phyloP scores from a whole-genome alignment of 2,113 vertebrate species.

The Trochalopteron elliotii region DNA sequence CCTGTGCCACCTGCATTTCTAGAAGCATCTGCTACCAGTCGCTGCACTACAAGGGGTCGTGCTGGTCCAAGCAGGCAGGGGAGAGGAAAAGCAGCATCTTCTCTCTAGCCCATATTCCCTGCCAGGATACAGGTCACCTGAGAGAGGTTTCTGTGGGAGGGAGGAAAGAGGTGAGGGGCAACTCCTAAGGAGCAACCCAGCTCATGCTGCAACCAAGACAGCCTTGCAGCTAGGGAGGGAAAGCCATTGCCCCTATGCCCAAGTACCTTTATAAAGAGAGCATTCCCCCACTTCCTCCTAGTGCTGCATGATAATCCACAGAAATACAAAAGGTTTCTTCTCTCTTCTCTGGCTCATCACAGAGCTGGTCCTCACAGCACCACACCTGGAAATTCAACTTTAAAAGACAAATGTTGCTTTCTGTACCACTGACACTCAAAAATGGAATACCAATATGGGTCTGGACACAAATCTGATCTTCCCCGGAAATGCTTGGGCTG shows the following conservation, averaged over 20 bases:
- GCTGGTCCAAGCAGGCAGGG: background rate
- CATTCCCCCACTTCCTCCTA: background rate
- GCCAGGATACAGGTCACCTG: fast-evolving
- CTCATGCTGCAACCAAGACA: background rate
- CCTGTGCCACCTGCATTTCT: background rate
- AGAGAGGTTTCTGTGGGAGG: background rate
- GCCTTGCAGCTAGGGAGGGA: background rate
- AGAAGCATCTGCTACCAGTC: background rate
- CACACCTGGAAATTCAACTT: background rate
- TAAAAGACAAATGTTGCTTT: background rate
- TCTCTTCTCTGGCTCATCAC: background rate
- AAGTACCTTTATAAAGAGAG: background rate
- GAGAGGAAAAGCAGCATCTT: background rate
- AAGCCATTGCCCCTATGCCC: background rate
- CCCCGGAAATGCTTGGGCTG: background rate
- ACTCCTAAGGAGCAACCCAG: background rate
- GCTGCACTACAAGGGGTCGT: fast-evolving
- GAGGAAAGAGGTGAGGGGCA: background rate
- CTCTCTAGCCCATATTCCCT: background rate
- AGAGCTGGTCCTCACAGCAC: background rate
- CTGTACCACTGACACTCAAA: background rate
- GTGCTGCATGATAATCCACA: background rate
- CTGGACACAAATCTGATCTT: background rate
- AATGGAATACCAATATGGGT: background rate
- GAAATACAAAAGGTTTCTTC: background rate